Percentiles rank a stretch among this genome's conserved stretches.
These are phyloP conservation scores for Microplitis manilae DNA, from an alignment of 2,888 invertebrate genomes.

Conservation along the genomic window DNA sequence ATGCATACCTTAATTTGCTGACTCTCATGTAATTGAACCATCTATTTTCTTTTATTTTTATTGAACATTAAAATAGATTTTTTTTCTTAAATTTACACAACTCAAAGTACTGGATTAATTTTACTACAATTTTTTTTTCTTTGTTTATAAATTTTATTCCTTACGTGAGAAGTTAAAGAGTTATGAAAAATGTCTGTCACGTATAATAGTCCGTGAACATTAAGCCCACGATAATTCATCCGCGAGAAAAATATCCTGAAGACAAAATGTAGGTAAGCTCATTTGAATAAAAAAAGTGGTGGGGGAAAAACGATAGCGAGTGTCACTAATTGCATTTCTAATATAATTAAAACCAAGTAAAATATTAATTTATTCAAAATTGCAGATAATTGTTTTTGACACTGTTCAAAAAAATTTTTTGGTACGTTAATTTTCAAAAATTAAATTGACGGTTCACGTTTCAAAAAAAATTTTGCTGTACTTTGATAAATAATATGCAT, in stretches of 20 bases:
- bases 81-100: neutral
- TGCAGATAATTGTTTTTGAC: neutral
- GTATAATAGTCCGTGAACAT: neutral
- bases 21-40: too few relatives aligned
- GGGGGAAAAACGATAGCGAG: neutral
- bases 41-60: too few relatives aligned
- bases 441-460: too few relatives aligned
- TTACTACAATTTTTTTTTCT: neutral
- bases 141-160: neutral
- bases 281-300: neutral
- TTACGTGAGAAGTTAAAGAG: neutral
- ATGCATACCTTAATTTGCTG: too few relatives aligned
- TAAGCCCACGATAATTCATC: neutral
- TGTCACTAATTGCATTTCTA: neutral
- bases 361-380: neutral
- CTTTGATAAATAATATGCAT: too few relatives aligned
- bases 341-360: neutral
- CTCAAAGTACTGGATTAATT: neutral
- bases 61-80: too few relatives aligned
- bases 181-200: neutral
- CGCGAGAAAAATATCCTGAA: neutral
- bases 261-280: slow-evolving; percentile 1
- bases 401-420: neutral
- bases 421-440: too few relatives aligned
- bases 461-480: too few relatives aligned